A percentile compares a stretch with the other conserved stretches of the same genome.
phyloP scores from a whole-genome alignment of 2,888 invertebrate genomes.

The Idaea dimidiata region DNA sequence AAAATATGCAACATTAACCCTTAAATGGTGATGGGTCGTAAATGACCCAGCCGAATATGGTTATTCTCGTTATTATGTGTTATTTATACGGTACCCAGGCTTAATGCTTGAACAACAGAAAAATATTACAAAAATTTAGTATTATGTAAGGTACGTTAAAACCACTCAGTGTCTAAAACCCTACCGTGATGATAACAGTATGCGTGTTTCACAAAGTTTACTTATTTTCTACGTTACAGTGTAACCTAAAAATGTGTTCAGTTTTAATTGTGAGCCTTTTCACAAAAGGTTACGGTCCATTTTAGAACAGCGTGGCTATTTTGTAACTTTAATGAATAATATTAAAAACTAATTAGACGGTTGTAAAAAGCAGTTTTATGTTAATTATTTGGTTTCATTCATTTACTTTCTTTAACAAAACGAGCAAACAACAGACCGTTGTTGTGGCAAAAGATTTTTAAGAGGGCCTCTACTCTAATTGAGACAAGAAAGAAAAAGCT shows the following conservation, averaged over 20 bases:
- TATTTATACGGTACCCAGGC: background rate
- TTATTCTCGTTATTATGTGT: background rate
- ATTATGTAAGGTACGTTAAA: background rate
- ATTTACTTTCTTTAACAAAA: background rate
- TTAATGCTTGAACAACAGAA: background rate
- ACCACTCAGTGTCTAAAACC: background rate
- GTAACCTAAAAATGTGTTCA: background rate
- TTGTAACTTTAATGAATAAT: background rate
- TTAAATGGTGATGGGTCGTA: background rate
- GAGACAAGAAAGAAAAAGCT: too few species aligned
- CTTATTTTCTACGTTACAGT: background rate
- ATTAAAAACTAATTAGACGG: background rate
- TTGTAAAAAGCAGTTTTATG: background rate
- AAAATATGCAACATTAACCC: background rate
- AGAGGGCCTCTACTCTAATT: too few species aligned
- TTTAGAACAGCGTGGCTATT: background rate
- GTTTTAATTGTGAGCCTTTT: background rate
- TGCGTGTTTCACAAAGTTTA: slow-evolving; percentile 9
- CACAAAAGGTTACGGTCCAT: background rate
- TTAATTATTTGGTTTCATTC: background rate
- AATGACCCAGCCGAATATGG: background rate
- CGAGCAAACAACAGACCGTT: too few species aligned
- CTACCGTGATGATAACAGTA: slow-evolving; percentile 7
- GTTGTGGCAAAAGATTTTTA: too few species aligned
- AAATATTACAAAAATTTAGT: background rate